Percentiles rank a stretch among this genome's conserved stretches.
phyloP scores from a whole-genome alignment of 2,888 invertebrate genomes.

The Epinotia bilunana region DNA sequence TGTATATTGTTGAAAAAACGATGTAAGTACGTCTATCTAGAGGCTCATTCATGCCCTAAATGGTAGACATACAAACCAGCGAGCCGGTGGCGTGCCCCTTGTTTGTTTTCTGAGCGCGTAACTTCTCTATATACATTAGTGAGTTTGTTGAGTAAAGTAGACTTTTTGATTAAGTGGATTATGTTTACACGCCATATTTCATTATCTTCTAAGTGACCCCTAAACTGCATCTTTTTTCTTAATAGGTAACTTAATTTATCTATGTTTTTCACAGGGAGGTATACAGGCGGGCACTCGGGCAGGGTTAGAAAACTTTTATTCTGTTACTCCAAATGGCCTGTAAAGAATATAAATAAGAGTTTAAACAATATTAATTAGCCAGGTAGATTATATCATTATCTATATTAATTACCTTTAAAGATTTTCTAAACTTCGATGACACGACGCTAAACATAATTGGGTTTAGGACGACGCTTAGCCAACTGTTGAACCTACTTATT shows the following conservation, averaged over 20 bases:
- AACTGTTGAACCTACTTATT: slow-evolving; percentile 19
- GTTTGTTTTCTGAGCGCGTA: neutral
- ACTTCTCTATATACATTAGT: neutral
- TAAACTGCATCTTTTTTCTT: neutral
- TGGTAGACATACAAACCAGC: neutral
- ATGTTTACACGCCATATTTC: neutral
- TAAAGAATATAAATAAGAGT: neutral
- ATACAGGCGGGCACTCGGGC: neutral
- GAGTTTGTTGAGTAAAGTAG: slow-evolving; percentile 25
- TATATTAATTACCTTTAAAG: slow-evolving; percentile 41
- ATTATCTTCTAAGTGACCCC: neutral
- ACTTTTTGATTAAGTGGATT: slow-evolving; percentile 28
- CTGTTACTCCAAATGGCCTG: slow-evolving; percentile 11
- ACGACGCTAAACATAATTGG: slow-evolving; percentile 39
- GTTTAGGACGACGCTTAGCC: slow-evolving; percentile 33
- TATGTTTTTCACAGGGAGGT: neutral
- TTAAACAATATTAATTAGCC: too few relatives aligned
- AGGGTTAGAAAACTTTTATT: neutral
- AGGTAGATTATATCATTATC: too few relatives aligned
- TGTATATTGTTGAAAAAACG: neutral
- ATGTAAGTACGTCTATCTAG: slow-evolving; percentile 1
- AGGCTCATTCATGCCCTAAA: neutral
- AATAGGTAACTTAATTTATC: neutral
- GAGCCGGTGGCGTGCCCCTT: slow-evolving; percentile 3
- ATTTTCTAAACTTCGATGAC: slow-evolving; percentile 36